A percentile compares a stretch with the other conserved stretches of the same genome.
Conservation (phyloP, 2,888 invertebrate genomes). For the Lymantria dispar region DNA sequence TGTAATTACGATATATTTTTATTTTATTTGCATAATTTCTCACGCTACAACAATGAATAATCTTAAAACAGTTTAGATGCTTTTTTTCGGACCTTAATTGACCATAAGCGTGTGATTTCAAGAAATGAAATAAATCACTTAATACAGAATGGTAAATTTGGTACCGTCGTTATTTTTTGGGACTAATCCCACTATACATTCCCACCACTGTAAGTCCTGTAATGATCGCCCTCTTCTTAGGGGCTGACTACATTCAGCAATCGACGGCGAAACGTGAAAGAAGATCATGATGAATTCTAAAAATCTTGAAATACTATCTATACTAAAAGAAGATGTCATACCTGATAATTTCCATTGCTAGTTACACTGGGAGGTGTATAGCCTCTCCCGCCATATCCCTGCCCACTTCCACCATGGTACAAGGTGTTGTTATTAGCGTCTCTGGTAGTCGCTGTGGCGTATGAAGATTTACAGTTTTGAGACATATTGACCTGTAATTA, state of each 20-base stretch:
- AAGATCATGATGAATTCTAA: too few relatives aligned
- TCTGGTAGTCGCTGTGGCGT: slow-evolving; percentile 73
- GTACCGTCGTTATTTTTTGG: too few relatives aligned
- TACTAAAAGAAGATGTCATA: slow-evolving; percentile 13
- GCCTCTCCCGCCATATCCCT: slow-evolving; percentile 57
- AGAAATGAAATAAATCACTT: too few relatives aligned
- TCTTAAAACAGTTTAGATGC: not conserved
- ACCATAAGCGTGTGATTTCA: not conserved
- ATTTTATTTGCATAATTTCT: not conserved
- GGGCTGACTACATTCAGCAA: too few relatives aligned
- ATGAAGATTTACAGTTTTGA: slow-evolving; percentile 82
- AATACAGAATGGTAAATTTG: too few relatives aligned
- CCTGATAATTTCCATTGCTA: slow-evolving; percentile 65
- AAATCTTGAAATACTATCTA: too few relatives aligned
- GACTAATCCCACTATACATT: too few relatives aligned
- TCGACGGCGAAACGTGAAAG: too few relatives aligned
- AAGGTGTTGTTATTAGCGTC: slow-evolving; percentile 84
- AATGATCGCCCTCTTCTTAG: too few relatives aligned
- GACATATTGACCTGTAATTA: slow-evolving; percentile 65
- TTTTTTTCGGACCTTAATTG: not conserved
- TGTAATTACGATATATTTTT: not conserved
- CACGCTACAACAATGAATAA: not conserved
- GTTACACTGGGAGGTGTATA: slow-evolving; percentile 60
- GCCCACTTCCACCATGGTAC: slow-evolving; percentile 65
- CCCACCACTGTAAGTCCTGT: too few relatives aligned